Base-by-base conservation (phyloP, 2,113 vertebrate species). In the Pangasianodon hypophthalmus region DNA sequence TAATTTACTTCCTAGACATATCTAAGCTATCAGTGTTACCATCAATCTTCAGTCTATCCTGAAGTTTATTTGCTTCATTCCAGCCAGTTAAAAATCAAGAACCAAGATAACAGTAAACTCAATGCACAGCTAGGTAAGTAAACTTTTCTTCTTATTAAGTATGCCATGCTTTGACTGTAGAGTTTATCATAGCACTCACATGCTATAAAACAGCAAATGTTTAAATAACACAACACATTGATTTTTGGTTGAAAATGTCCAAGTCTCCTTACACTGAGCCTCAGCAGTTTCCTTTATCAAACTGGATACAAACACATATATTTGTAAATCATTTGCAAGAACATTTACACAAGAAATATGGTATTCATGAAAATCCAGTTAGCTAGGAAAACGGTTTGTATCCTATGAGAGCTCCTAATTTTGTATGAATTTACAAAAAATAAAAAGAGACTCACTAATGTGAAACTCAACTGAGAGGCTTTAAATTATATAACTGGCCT, bases 281-380 rank as follows among this genome's bases (percentile, higher is more conserved):
- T 44, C 37, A 44, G 37, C 71, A 75, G 8, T 44, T 75, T 19
- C 14, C 18, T 75, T 44, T 44, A 44, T 75, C 37, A 75, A 75
- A 75, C 32, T 75, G 71, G 18, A 75, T 75, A 75, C 71, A 75
- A 75, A 75, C 6, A 44, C 71, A 44, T 75, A 75, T 75, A 73
- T 18, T 13, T n/a, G 29, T n/a, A 67, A 67, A 67, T 75, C 37
- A 75, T 41, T 75, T 75, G 14, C 14, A 13, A n/a, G 67, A 71
- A 18, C 37, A 75, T 44, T 75, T 41, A 44, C 71, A 75, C 32
- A 44, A 75, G 71, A 75, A 44, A 19, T 44, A n/a, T 44, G 16
- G 14, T 21, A 75, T 41, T 16, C 14, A 75, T 75, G 71, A 44
- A 44, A 75, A 37, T 73, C 69, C 37, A 73, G 32, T 41, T 73